phyloP scores from a whole-genome alignment of 2,888 invertebrate genomes.

The Dryocosmus kuriphilus region DNA sequence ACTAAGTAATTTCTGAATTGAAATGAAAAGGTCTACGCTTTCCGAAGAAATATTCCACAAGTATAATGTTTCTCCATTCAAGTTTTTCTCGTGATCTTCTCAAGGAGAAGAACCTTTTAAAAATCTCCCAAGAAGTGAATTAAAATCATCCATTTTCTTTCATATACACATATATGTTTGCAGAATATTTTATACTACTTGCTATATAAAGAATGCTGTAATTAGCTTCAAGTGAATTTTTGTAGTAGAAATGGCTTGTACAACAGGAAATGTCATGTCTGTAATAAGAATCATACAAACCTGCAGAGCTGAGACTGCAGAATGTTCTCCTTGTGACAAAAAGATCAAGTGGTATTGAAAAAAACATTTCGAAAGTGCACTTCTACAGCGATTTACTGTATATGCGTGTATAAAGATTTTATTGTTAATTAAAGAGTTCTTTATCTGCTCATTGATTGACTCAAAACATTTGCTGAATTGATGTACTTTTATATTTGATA shows the following conservation, averaged over 20 bases:
- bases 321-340: background rate
- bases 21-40: no score
- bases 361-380: background rate
- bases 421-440: background rate
- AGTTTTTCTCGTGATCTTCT: background rate
- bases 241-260: background rate
- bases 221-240: background rate
- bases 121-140: background rate
- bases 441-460: background rate
- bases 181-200: background rate
- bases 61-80: background rate
- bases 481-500: background rate
- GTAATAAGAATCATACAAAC: background rate
- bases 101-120: background rate
- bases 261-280: background rate
- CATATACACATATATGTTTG: no score
- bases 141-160: background rate
- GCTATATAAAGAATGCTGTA: background rate
- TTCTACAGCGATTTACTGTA: background rate
- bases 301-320: constrained; percentile 7
- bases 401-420: background rate
- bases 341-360: background rate
- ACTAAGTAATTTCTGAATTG: no score
- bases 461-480: background rate
- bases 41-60: background rate